These are phyloP conservation scores for Penelope pileata DNA, from an alignment of 2,113 vertebrate species.

Conservation along the genomic window DNA sequence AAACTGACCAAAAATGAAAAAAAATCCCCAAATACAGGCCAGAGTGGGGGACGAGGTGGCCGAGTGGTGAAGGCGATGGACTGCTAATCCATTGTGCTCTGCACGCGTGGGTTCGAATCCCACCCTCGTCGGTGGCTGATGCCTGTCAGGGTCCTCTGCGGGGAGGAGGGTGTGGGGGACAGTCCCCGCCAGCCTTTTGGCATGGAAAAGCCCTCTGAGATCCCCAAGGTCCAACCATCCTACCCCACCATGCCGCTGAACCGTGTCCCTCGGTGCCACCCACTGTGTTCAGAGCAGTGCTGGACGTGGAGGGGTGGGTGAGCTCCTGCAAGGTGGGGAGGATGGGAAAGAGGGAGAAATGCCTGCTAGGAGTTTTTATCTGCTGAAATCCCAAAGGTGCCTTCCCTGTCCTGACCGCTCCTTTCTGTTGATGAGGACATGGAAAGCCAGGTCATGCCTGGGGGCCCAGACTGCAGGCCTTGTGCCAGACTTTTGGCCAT, in stretches of 20 bases:
- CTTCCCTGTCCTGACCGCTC: background rate
- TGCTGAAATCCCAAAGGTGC: background rate
- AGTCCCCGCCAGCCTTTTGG: background rate
- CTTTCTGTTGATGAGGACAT: background rate
- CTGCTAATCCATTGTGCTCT: constrained; percentile 78
- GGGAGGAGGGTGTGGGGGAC: rapidly evolving
- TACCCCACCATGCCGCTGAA: no score
- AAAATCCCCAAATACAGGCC: rapidly evolving
- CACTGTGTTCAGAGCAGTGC: background rate
- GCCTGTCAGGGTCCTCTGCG: background rate
- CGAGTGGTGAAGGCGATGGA: constrained; percentile 78
- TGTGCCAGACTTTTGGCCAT: background rate
- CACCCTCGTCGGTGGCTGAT: constrained; percentile 35
- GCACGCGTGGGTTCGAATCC: constrained; percentile 77
- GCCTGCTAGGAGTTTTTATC: background rate
- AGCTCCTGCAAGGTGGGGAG: background rate
- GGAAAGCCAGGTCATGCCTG: background rate
- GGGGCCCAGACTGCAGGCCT: background rate
- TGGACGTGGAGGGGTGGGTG: background rate
- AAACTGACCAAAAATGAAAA: background rate
- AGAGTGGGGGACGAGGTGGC: constrained; percentile 41
- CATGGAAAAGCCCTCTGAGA: background rate
- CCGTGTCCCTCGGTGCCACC: no score
- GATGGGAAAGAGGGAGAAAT: background rate
- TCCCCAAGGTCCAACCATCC: no score